Percentiles rank a stretch among this genome's conserved stretches.
phyloP scores from a whole-genome alignment of 2,888 invertebrate genomes.

The Hemithea aestivaria region DNA sequence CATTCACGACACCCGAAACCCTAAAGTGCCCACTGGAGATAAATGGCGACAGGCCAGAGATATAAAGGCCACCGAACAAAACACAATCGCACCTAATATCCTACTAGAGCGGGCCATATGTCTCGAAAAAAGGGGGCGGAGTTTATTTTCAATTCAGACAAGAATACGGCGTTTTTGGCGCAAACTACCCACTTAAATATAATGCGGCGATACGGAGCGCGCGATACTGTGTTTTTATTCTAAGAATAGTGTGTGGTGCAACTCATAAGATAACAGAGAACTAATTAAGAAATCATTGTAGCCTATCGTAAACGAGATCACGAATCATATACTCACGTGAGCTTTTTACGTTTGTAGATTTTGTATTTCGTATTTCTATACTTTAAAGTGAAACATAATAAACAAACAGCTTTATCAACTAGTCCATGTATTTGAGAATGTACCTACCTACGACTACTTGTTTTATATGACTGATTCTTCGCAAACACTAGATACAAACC shows the following conservation, averaged over 20 bases:
- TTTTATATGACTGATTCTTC: no score
- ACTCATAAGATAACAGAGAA: slow-evolving; percentile 23
- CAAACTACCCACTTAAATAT: slow-evolving; percentile 76
- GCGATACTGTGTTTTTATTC: slow-evolving; percentile 57
- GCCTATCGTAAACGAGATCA: no score
- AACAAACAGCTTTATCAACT: no score
- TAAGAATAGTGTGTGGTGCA: slow-evolving; percentile 21
- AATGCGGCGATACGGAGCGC: slow-evolving; percentile 63
- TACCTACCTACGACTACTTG: no score
- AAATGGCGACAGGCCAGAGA: slow-evolving; percentile 25
- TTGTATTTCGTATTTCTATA: no score
- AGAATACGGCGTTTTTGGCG: slow-evolving; percentile 71
- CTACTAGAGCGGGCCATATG: slow-evolving; percentile 37
- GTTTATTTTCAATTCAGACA: slow-evolving; percentile 74
- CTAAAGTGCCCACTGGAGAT: slow-evolving; percentile 28
- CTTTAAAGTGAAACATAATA: no score
- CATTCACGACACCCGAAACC: slow-evolving; percentile 25
- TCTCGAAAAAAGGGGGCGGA: slow-evolving; percentile 40
- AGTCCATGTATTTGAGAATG: no score
- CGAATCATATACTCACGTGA: no score
- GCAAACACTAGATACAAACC: no score
- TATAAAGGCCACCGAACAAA: slow-evolving; percentile 26
- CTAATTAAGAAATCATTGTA: no score
- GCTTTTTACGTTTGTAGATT: no score
- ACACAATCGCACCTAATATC: slow-evolving; percentile 35